These are phyloP conservation scores for Ophonus ardosiacus DNA, from an alignment of 2,888 invertebrate genomes.

Conservation along the genomic window DNA sequence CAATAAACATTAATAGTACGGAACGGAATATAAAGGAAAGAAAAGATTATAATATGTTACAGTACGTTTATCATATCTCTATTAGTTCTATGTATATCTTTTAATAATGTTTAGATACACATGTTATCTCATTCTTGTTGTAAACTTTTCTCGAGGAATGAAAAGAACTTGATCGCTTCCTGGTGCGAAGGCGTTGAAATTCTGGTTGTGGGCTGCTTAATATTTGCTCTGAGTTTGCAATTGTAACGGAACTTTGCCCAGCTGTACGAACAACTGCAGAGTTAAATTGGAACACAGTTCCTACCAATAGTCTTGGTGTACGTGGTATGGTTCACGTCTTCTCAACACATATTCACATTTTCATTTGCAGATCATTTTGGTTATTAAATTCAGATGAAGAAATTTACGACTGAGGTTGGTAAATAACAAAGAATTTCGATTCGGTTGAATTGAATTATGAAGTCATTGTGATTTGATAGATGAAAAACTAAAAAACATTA, in stretches of 20 bases:
- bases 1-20: too few species aligned
- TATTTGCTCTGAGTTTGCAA: constrained; percentile 3
- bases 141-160: too few species aligned
- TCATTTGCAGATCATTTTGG: background rate
- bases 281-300: constrained; percentile 16
- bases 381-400: background rate
- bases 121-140: too few species aligned
- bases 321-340: constrained; percentile 2
- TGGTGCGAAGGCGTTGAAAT: background rate
- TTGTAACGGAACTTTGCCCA: constrained; percentile 14
- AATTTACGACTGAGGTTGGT: background rate
- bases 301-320: background rate
- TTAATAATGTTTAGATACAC: too few species aligned
- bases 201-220: background rate
- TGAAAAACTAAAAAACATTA: too few species aligned
- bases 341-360: background rate
- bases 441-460: too few species aligned
- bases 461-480: too few species aligned
- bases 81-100: too few species aligned
- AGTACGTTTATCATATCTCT: too few species aligned
- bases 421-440: too few species aligned
- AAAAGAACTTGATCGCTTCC: background rate
- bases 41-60: too few species aligned
- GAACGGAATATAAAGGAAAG: too few species aligned
- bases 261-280: background rate